phyloP scores from a whole-genome alignment of 2,797 vertebrate genomes.

The Capromys pilorides region DNA sequence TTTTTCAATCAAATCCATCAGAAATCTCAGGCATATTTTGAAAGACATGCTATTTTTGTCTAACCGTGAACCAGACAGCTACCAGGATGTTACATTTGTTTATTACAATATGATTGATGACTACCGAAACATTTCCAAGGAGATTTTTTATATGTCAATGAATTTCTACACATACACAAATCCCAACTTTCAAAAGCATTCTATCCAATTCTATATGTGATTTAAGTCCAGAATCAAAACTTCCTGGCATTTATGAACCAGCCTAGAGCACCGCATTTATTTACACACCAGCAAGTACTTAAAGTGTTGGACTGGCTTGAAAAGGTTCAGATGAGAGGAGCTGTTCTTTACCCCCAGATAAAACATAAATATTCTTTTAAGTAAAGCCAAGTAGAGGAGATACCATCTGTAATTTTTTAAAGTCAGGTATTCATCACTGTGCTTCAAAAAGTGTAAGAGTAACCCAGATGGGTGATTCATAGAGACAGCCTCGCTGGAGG shows the following conservation, averaged over 20 bases:
- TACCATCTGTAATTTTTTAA: constrained; percentile 59
- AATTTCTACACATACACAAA: constrained; percentile 31
- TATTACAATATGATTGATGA: neutral
- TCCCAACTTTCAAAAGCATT: constrained; percentile 42
- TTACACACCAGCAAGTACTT: constrained; percentile 44
- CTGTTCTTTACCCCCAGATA: neutral
- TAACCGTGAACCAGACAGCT: neutral
- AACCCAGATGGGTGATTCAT: constrained; percentile 10
- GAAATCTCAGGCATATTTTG: neutral
- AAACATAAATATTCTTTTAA: constrained; percentile 67
- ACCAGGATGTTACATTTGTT: neutral
- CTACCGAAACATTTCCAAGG: constrained; percentile 2
- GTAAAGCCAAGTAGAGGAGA: constrained; percentile 43
- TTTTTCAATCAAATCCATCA: neutral
- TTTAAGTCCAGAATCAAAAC: constrained; percentile 46
- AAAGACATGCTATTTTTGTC: neutral
- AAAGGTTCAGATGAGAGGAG: neutral
- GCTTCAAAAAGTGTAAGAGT: constrained; percentile 36
- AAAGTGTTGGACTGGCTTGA: constrained; percentile 53
- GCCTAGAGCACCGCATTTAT: neutral
- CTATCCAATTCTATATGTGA: neutral
- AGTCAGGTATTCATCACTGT: constrained; percentile 48
- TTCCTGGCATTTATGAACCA: constrained; percentile 25
- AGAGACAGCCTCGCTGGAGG: neutral
- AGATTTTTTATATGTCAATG: neutral